Evolutionary conservation across 2,888 invertebrate genomes (phyloP), one percentile per base, ranked within the genome.

Genomic region (Acronicta alni): DNA sequence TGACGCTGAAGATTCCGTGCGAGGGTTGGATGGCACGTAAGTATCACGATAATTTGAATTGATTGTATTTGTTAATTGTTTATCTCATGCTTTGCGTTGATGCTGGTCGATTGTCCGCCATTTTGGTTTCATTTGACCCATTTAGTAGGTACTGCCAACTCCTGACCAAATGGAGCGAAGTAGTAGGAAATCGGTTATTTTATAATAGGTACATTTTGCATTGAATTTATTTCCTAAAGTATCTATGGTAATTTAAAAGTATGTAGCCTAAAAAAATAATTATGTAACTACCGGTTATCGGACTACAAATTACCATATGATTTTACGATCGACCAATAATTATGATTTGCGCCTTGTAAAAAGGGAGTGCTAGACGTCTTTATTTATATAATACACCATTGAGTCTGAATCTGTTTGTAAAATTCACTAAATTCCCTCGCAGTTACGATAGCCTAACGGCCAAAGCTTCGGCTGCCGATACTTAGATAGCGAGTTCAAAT

Each of bases 1-100:
- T 65, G 98, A 98, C 86, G 98, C 98, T 14, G 97, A 98, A 89
- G 98, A 98, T 88, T 96, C 98, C 30, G 97, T 97, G 14, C 93
- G 97, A 81, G 97, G 97, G 23, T 91, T 98, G 82, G 98, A 97
- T 89, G 97, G 97, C 84, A 94, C 94, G 94, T 94, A 79, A 93
- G 94, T 93, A 41, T 15, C 9, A 9, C 10, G n/a, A n/a, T 10
- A 23, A 23, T 14, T 18, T 15, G 12, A 8, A 12, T 12, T 12
- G 7, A 7, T 30, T 30, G 10, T 10, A 30, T 23, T n/a, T 23
- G 10, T 32, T 14, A 32, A 1, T 4, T 32, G 0, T 32, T n/a
- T 35, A 35, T 32, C 14, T 14, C 3, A 1, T 30, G 9, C 1
- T 12, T n/a, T 1, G n/a, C 30, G 12, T 3, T 2, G 8, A 9